Percentiles rank a stretch among this genome's conserved stretches.
Conservation (phyloP, 2,797 vertebrate genomes). For the Phrynocephalus vlangalii region DNA sequence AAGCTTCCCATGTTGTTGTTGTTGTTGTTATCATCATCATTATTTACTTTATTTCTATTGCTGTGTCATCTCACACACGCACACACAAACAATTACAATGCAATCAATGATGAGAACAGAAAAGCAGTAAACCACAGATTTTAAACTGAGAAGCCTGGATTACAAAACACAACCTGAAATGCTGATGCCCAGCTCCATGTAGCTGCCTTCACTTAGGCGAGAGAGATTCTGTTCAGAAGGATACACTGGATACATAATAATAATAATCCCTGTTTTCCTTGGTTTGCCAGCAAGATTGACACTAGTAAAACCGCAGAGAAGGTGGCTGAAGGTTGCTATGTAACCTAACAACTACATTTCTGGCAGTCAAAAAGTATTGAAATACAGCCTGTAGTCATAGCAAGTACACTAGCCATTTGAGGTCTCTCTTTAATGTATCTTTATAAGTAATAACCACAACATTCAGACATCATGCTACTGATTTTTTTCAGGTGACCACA, state of each 20-base stretch:
- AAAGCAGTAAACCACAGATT: background rate
- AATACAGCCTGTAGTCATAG: conserved; percentile 16
- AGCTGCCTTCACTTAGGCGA: background rate
- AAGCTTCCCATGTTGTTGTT: background rate
- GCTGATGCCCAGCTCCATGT: background rate
- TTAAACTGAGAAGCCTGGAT: background rate
- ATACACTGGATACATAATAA: background rate
- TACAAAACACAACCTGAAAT: background rate
- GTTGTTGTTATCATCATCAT: background rate
- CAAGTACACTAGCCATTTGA: background rate
- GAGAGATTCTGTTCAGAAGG: background rate
- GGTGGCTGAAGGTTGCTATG: background rate
- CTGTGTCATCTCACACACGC: background rate
- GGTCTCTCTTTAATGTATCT: conserved; percentile 5
- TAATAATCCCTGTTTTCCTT: background rate
- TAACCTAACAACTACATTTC: background rate
- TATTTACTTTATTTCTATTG: background rate
- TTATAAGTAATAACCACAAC: conserved; percentile 17
- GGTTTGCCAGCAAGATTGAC: background rate
- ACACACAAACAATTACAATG: background rate
- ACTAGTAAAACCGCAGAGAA: background rate
- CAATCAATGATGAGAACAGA: background rate
- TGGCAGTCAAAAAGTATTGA: conserved; percentile 11
- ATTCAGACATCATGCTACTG: background rate
- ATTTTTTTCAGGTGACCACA: background rate